phyloP scores from a whole-genome alignment of 1,140 invertebrate genomes.

The Nilaparvata lugens region DNA sequence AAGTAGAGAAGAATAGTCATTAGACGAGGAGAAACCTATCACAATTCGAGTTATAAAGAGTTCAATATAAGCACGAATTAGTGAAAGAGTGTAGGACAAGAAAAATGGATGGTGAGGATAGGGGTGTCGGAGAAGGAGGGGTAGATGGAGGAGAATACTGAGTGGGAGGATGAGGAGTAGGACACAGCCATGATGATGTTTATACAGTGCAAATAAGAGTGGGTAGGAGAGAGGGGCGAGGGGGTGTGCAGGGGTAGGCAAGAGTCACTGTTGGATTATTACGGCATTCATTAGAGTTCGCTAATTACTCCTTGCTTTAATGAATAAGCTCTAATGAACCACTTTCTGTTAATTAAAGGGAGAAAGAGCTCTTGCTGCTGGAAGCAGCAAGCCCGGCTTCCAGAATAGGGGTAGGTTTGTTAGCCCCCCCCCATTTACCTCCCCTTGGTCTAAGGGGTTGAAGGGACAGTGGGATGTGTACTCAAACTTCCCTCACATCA shows the following conservation, averaged over 20 bases:
- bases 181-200: background rate
- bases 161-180: too few relatives aligned
- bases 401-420: too few relatives aligned
- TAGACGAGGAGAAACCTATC: too few relatives aligned
- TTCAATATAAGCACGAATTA: too few relatives aligned
- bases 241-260: background rate
- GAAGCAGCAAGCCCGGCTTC: too few relatives aligned
- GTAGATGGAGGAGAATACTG: too few relatives aligned
- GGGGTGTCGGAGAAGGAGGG: too few relatives aligned
- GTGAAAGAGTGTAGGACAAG: too few relatives aligned
- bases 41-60: too few relatives aligned
- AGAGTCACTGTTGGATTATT: conserved; percentile 4
- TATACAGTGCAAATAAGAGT: conserved; percentile 2
- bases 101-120: too few relatives aligned
- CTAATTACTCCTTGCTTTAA: conserved; percentile 79
- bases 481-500: background rate
- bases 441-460: conserved; percentile 68
- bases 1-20: too few relatives aligned
- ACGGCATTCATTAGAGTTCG: conserved; percentile 64
- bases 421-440: too few relatives aligned
- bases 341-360: conserved; percentile 77
- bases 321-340: conserved; percentile 79
- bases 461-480: background rate
- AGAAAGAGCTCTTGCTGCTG: background rate
- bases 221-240: background rate